phyloP scores from a whole-genome alignment of 2,113 vertebrate species.

The Protobothrops mucrosquamatus region DNA sequence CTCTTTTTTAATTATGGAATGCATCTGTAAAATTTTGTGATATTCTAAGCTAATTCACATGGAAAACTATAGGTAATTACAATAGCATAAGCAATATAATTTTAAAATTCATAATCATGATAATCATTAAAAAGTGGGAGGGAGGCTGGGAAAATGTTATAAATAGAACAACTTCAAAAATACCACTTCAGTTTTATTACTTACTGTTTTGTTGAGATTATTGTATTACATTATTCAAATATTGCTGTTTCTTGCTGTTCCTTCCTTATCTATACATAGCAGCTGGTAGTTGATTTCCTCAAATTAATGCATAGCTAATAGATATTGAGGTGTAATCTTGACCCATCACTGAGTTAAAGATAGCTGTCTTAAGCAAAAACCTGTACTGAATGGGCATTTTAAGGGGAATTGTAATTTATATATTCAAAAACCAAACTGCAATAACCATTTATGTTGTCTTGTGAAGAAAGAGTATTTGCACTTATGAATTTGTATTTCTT shows the following conservation, averaged over 20 bases:
- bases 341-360: neutral
- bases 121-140: neutral
- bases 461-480: neutral
- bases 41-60: neutral
- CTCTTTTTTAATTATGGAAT: neutral
- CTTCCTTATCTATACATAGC: neutral
- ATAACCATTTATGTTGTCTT: neutral
- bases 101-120: neutral
- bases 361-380: neutral
- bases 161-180: neutral
- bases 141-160: neutral
- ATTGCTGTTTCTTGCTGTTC: neutral
- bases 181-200: neutral
- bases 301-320: neutral
- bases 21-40: neutral
- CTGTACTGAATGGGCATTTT: neutral
- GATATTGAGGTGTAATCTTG: neutral
- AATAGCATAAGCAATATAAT: neutral
- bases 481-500: neutral
- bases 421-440: neutral
- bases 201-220: neutral
- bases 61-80: neutral
- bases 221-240: neutral
- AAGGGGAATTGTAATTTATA: neutral
- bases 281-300: neutral